Conservation (phyloP, 2,888 invertebrate genomes). For the Synergus itoensis region DNA sequence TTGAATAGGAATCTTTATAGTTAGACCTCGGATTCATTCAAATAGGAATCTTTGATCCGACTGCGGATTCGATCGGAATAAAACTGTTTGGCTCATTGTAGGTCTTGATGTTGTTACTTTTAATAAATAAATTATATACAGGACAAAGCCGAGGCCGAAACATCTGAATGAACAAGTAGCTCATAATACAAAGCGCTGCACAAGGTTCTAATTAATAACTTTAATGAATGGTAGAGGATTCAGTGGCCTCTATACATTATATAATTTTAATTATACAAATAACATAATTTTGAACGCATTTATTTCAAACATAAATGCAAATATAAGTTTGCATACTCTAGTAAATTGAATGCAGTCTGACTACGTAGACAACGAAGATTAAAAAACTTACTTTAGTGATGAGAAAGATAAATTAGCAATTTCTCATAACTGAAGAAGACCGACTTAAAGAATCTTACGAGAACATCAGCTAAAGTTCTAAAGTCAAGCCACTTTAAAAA, state of each 20-base stretch:
- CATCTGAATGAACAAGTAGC: neutral
- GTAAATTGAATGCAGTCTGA: neutral
- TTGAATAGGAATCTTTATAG: too few species aligned
- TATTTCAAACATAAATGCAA: neutral
- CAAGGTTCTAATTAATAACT: conserved; percentile 27
- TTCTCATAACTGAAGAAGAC: neutral
- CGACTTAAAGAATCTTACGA: neutral
- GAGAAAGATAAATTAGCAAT: neutral
- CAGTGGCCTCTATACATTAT: neutral
- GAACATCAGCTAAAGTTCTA: conserved; percentile 1
- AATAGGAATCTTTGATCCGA: too few species aligned
- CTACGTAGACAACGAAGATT: neutral
- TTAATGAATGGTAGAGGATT: neutral
- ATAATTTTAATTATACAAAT: neutral
- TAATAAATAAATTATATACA: neutral
- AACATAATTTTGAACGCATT: neutral
- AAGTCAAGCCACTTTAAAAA: neutral
- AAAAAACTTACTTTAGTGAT: conserved; percentile 1
- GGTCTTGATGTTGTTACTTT: neutral
- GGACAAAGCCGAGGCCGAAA: neutral
- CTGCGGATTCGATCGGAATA: too few species aligned
- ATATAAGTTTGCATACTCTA: neutral
- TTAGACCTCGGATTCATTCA: too few species aligned
- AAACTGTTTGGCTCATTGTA: too few species aligned
- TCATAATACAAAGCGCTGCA: conserved; percentile 5